A percentile compares a stretch with the other conserved stretches of the same genome.
Conservation (phyloP, 2,888 invertebrate species). For the Rhimphoctona megacephalus region DNA sequence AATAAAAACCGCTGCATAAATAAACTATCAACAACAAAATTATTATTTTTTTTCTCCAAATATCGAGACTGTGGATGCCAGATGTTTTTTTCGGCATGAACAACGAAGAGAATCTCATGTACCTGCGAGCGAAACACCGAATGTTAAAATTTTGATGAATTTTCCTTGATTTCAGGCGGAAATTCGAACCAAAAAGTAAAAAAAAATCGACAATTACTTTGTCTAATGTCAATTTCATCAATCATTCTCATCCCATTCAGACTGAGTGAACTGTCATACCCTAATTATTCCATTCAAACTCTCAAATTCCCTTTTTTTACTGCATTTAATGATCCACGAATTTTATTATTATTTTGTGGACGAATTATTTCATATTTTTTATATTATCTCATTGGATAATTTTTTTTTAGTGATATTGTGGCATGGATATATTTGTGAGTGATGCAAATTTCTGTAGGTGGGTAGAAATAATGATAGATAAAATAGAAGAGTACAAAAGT, state of each 20-base stretch:
- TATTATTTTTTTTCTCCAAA: neutral
- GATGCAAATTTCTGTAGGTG: constrained; percentile 33
- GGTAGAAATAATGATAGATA: constrained; percentile 34
- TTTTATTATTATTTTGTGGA: neutral
- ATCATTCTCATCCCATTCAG: neutral
- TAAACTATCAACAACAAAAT: neutral
- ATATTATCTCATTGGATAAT: neutral
- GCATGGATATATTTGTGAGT: constrained; percentile 56
- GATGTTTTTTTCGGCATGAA: constrained; percentile 7
- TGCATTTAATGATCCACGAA: neutral
- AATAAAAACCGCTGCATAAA: neutral
- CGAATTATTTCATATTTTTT: neutral
- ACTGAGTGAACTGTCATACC: neutral
- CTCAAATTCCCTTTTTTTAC: neutral
- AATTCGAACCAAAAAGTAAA: neutral
- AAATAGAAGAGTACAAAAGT: constrained; percentile 45
- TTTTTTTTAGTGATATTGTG: constrained; percentile 6
- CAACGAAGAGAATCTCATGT: neutral
- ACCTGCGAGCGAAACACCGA: neutral
- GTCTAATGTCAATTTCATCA: neutral
- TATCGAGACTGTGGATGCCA: constrained; percentile 11
- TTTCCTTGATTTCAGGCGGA: neutral
- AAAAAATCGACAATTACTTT: neutral
- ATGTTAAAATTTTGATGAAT: neutral
- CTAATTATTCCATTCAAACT: neutral